phyloP scores from a whole-genome alignment of 2,888 invertebrate genomes.

The Ophion obscuratus region DNA sequence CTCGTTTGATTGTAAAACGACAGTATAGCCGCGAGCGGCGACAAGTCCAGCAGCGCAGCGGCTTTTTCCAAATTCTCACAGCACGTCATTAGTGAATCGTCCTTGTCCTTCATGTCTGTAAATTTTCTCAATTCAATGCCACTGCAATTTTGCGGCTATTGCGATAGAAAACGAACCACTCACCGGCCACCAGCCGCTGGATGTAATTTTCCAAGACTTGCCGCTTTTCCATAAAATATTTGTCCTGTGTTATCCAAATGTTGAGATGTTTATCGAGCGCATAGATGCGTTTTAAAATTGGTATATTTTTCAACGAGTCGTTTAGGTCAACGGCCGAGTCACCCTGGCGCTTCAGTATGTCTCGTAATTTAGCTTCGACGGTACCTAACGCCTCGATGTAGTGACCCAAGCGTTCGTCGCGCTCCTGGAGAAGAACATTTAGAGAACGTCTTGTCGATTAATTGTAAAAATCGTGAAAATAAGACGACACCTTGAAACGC shows the following conservation, averaged over 20 bases:
- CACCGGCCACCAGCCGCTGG: constrained; percentile 68
- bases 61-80: constrained; percentile 71
- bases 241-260: constrained; percentile 67
- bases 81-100: constrained; percentile 43
- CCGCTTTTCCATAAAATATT: constrained; percentile 70
- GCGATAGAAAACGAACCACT: constrained; percentile 18
- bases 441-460: neutral
- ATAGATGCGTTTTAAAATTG: constrained; percentile 71
- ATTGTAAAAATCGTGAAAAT: neutral
- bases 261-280: constrained; percentile 72
- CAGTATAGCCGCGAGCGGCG: constrained; percentile 69
- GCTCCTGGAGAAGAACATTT: constrained; percentile 58
- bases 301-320: constrained; percentile 64
- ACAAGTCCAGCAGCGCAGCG: constrained; percentile 70
- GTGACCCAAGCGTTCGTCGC: constrained; percentile 63
- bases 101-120: constrained; percentile 48
- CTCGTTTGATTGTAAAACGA: constrained; percentile 68
- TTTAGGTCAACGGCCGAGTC: constrained; percentile 47
- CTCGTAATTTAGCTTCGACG: constrained; percentile 70
- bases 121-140: neutral
- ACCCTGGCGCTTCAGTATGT: constrained; percentile 58
- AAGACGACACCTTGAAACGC: constrained; percentile 70
- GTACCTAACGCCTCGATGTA: constrained; percentile 75
- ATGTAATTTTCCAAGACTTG: constrained; percentile 71
- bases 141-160: too few relatives aligned